Evolutionary conservation across 2,113 vertebrate genomes (phyloP), one percentile per base, ranked within the genome.

Genomic region (Nibea albiflora): DNA sequence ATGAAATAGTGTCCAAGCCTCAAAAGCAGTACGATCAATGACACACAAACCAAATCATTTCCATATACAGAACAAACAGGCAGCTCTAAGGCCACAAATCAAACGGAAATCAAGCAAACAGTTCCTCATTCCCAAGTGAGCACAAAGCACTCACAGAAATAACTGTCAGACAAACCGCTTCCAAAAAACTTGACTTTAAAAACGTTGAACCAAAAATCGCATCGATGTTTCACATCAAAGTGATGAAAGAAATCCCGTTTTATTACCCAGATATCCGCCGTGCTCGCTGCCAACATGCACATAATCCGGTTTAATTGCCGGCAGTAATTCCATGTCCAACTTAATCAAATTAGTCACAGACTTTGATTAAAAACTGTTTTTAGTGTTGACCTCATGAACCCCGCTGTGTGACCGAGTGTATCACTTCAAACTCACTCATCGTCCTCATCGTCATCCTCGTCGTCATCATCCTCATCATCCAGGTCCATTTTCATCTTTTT

Each of bases 401-500:
- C 39, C 42, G 15, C 56, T 8, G 12, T 47, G 14, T 14, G 35
- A 39, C n/a, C 1, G 8, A 47, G 5, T 56, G 11, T 6, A 4
- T 47, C 17, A 20, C 4, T 5, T 28, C 9, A 50, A 49, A 26
- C 94, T 89, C 52, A 95, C 94, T 92, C 88, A 0, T 88, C 89
- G 0, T 90, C 88, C 0, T 89, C 86, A 0, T 95, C 93, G 0
- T 93, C 93, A 0, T 92, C 93, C 0, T 92, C 92, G 0, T 86
- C 85, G 0, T 90, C 87, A 0, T 94, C 89, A 0, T 90, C 93
- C 0, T 91, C 94, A 0, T 88, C 93, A 0, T 85, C 92, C 0
- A 68, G 17, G 0, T 90, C 91, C 65, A 94, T 72, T 76, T 94
- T 95, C 24, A 90, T 92, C 67, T 94, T 96, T 90, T 96, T 95